Evolutionary conservation across 2,888 invertebrate species (phyloP).

Genomic region (Microdon myrmicae): DNA sequence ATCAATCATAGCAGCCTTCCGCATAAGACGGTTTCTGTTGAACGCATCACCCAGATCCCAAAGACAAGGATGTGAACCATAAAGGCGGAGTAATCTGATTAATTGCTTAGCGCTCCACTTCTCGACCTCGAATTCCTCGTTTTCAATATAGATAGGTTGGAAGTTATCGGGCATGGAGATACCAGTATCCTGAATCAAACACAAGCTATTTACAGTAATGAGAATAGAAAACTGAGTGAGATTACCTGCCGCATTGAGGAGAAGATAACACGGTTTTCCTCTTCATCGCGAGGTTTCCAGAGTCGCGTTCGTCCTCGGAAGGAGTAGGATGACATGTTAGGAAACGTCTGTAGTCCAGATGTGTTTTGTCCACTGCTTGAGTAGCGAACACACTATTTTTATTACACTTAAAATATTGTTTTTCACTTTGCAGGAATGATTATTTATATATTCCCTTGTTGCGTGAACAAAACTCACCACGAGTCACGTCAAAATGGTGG

Average conservation of each 20-base stretch:
- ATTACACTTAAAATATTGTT: no score
- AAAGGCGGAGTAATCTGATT: constrained; percentile 54
- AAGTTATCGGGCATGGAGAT: constrained; percentile 49
- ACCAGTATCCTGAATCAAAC: constrained; percentile 41
- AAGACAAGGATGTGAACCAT: constrained; percentile 55
- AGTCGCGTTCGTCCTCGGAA: constrained; percentile 54
- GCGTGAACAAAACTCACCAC: no score
- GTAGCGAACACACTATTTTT: no score
- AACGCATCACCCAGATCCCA: constrained; percentile 54
- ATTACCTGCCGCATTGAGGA: constrained; percentile 48
- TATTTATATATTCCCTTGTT: no score
- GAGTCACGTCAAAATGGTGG: no score
- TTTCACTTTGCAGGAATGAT: no score
- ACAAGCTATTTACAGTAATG: background rate
- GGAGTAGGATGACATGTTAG: constrained; percentile 55
- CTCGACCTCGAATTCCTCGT: constrained; percentile 52
- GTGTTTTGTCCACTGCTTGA: no score
- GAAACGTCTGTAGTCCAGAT: background rate
- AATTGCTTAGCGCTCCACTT: constrained; percentile 54
- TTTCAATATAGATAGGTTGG: constrained; percentile 46
- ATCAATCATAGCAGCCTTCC: constrained; percentile 54
- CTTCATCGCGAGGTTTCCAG: constrained; percentile 54
- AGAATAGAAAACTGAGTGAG: no score
- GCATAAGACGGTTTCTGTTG: constrained; percentile 54
- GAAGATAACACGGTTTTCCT: constrained; percentile 53